phyloP scores from a whole-genome alignment of 2,888 invertebrate species.

The Aromia moschata region DNA sequence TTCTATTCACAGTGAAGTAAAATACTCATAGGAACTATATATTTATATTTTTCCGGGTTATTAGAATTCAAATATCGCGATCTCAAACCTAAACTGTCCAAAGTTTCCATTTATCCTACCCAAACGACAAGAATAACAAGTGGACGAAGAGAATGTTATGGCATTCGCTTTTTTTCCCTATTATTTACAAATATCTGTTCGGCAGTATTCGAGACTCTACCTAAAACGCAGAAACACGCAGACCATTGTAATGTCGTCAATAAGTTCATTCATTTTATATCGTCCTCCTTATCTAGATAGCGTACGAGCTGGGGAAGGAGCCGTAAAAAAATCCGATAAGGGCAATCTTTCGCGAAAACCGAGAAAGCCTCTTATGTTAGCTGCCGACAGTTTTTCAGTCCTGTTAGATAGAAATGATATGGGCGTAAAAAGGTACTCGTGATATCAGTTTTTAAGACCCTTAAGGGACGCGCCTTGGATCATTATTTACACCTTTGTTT shows the following conservation, averaged over 20 bases:
- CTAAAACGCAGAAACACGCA: background rate
- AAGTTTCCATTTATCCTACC: too few relatives aligned
- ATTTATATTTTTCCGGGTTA: too few relatives aligned
- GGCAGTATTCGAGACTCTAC: too few relatives aligned
- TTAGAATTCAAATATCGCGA: too few relatives aligned
- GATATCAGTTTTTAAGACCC: constrained; percentile 2
- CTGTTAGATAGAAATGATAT: constrained; percentile 14
- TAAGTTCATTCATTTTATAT: constrained; percentile 24
- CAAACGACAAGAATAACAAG: too few relatives aligned
- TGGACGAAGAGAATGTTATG: too few relatives aligned
- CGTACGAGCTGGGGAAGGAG: constrained; percentile 6
- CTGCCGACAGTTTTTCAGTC: constrained; percentile 17
- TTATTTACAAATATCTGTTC: too few relatives aligned
- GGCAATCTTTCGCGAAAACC: constrained; percentile 16
- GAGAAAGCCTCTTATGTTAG: constrained; percentile 23
- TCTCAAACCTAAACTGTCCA: too few relatives aligned
- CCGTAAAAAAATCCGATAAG: constrained; percentile 20
- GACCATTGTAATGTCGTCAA: constrained; percentile 16
- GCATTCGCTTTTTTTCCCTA: too few relatives aligned
- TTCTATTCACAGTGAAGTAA: too few relatives aligned
- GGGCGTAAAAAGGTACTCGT: constrained; percentile 16
- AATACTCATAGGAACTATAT: too few relatives aligned
- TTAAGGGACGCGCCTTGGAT: background rate
- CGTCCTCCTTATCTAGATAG: constrained; percentile 14
- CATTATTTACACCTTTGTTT: background rate